These are phyloP conservation scores for Turdus rufiventris DNA, from an alignment of 2,113 vertebrate genomes.

Conservation along the genomic window DNA sequence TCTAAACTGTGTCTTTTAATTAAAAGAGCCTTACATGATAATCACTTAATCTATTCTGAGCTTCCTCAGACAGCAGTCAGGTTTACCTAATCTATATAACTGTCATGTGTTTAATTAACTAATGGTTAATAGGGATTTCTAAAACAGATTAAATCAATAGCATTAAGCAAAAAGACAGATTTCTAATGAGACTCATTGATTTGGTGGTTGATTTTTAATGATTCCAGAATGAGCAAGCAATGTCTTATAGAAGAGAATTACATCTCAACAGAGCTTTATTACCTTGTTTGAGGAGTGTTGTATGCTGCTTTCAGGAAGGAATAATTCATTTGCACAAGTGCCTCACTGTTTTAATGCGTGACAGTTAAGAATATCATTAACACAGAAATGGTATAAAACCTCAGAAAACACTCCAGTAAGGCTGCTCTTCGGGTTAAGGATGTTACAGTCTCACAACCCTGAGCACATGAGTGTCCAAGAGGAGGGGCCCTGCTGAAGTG, in stretches of 20 bases:
- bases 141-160: slow-evolving; percentile 59
- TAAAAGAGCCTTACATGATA: slow-evolving; percentile 37
- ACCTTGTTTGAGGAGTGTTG: neutral
- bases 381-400: neutral
- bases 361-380: neutral
- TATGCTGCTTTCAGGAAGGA: neutral
- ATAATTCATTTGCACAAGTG: neutral
- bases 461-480: neutral
- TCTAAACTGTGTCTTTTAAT: slow-evolving; percentile 18
- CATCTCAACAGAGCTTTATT: slow-evolving; percentile 1
- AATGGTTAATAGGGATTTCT: slow-evolving; percentile 61
- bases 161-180: slow-evolving; percentile 53
- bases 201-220: slow-evolving; percentile 49
- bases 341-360: neutral
- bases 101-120: slow-evolving; percentile 55
- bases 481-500: neutral
- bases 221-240: slow-evolving; percentile 2
- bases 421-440: neutral
- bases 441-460: fast-evolving
- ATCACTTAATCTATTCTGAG: slow-evolving; percentile 47
- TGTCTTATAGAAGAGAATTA: slow-evolving; percentile 6
- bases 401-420: neutral
- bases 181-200: slow-evolving; percentile 62
- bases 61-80: neutral
- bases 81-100: slow-evolving; percentile 59